Base-by-base conservation (phyloP, 2,113 vertebrate genomes). In the Anguilla japonica region DNA sequence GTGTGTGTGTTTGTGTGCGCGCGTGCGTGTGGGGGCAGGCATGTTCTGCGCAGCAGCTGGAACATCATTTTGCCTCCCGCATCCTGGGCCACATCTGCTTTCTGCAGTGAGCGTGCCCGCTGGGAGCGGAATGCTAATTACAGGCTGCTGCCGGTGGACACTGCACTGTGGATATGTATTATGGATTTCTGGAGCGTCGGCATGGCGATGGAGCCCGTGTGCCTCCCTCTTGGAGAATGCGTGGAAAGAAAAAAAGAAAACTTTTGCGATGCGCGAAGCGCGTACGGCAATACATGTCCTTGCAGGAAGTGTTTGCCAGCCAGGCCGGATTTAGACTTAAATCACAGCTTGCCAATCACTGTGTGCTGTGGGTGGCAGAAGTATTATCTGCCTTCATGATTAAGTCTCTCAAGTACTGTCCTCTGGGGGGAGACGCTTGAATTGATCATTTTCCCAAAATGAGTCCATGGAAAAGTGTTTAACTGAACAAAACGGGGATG, bases 111-210 rank as follows among this genome's bases (percentile, higher is more conserved):
- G 50, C 56, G 85, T 89, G 89, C 94, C 93, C 91, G 90, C 94
- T 92, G 94, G 89, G 92, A 93, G 90, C 89, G 91, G 93, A 94
- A 94, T 93, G 92, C 91, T 94, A 95, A 95, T 95, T 94, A 95
- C 92, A 94, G 93, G 92, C 92, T 91, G 91, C 91, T 90, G 88
- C 90, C 87, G 89, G 91, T 91, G 92, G 89, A 94, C 90, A 92
- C 92, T 92, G 89, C 91, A 92, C 91, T 34, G 7, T 75, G 71
- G 71, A 29, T 34, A 75, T 75, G 71, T 34, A 22, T 7, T 67
- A 88, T 91, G 88, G 91, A 91, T 92, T 92, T 94, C 93, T 93
- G 89, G 90, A 91, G 87, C 89, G 26, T 22, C 18, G 60, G 60
- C 22, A 26, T 26, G 29, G 22, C 39, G 34, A 9, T 18, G 34